Percentiles rank a stretch among this genome's conserved stretches.
phyloP scores from a whole-genome alignment of 2,113 vertebrate genomes.

The Muntiacus muntjak region DNA sequence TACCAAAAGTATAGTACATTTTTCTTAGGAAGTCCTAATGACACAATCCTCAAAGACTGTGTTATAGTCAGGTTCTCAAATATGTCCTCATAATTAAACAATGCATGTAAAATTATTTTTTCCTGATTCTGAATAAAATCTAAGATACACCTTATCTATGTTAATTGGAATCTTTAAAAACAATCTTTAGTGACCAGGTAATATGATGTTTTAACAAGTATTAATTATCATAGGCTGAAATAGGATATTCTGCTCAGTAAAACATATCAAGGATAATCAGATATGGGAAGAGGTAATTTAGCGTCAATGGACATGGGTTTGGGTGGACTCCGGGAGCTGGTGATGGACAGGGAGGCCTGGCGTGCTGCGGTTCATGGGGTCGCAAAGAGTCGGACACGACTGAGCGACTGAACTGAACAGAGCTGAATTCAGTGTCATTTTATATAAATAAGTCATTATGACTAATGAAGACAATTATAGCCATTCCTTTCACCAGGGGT shows the following conservation, averaged over 20 bases:
- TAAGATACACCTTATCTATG: background rate
- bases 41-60: background rate
- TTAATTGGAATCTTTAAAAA: background rate
- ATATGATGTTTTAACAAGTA: background rate
- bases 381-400: too few species aligned
- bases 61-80: background rate
- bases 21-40: background rate
- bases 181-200: background rate
- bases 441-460: background rate
- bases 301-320: background rate
- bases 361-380: too few species aligned
- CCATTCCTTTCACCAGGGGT: background rate
- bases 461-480: background rate
- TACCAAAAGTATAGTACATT: background rate
- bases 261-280: background rate
- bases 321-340: too few species aligned
- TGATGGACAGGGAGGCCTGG: too few species aligned
- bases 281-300: background rate
- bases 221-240: background rate
- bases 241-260: background rate
- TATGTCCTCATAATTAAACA: background rate
- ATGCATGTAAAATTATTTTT: background rate
- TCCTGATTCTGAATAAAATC: background rate
- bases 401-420: too few species aligned
- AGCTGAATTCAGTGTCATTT: background rate